These are phyloP conservation scores for Drosophila mayri DNA, from an alignment of 1,140 invertebrate genomes.

Conservation along the genomic window DNA sequence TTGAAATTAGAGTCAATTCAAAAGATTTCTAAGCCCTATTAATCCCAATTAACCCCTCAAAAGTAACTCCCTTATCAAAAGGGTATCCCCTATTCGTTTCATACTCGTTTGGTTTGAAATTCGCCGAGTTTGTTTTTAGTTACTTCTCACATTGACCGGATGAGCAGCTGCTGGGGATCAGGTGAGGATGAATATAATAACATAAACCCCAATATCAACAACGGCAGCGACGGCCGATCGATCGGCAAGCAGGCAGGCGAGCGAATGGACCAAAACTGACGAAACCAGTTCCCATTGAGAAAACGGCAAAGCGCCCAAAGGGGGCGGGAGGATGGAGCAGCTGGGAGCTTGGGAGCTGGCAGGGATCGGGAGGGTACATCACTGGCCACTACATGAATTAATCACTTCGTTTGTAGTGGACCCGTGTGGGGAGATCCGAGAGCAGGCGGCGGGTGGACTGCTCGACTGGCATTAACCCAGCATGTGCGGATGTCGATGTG, in stretches of 20 bases:
- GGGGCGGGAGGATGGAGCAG: slow-evolving; percentile 31
- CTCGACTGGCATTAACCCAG: slow-evolving; percentile 56
- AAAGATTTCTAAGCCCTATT: not conserved
- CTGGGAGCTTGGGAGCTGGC: not conserved
- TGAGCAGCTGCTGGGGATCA: slow-evolving; percentile 83
- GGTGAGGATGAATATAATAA: slow-evolving; percentile 84
- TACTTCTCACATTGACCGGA: slow-evolving; percentile 83
- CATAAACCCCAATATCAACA: slow-evolving; percentile 82
- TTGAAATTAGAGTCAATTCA: not conserved
- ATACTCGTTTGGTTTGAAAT: not conserved
- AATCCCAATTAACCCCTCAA: not conserved
- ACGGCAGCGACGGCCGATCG: slow-evolving; percentile 47
- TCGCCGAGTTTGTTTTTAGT: slow-evolving; percentile 57
- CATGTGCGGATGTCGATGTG: slow-evolving; percentile 64
- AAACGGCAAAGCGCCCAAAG: slow-evolving; percentile 63
- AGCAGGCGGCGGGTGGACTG: slow-evolving; percentile 39
- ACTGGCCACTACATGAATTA: slow-evolving; percentile 77
- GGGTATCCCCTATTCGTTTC: slow-evolving; percentile 20
- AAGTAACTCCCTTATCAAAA: not conserved
- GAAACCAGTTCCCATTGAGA: slow-evolving; percentile 83
- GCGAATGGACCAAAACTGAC: slow-evolving; percentile 56
- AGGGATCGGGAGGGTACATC: slow-evolving; percentile 4
- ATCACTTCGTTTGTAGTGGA: slow-evolving; percentile 80
- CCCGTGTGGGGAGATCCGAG: slow-evolving; percentile 38
- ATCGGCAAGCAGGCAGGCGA: slow-evolving; percentile 31